Evolutionary conservation across 92 coral and sea anemone genomes (phyloP), one percentile per base, ranked within the genome.

Genomic region (Ricordea florida): DNA sequence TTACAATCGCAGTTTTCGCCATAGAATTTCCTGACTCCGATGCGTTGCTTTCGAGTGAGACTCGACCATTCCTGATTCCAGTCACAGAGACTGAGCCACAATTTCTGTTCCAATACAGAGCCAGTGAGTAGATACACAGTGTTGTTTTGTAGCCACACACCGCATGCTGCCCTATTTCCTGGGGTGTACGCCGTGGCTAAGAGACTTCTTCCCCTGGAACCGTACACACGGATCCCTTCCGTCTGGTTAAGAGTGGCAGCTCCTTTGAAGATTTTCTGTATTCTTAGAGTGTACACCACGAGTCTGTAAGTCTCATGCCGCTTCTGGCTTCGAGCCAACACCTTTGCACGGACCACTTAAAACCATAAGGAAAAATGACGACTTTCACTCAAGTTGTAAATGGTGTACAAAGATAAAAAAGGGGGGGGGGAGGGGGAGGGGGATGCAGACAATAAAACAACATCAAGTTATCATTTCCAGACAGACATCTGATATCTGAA

Each of bases 1-100:
- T 60, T 73, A 29, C 98, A 94, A 31, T 62, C 87, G 79, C 98
- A 94, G 72, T 90, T 89, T 7, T 46, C 56, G 28, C 86, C 85
- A 32, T 85, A 94, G 10, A 82, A 85, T 48, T 92, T 76, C 34
- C 69, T 88, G 11, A 94, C 42, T 6, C 90, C 96, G 14, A 48
- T 53, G 21, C 90, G 85, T 70, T 94, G 90, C 4, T 87, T 80
- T 2, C 58, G 43, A 8, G 92, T 74, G 20, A 94, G 48, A 14
- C 44, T 29, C 1, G 80, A 50, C 98, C 98, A 94, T 9, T 34
- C 70, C 44, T 52, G 62, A 33, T 77, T 59, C 98, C 98, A 94
- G 49, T 74, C 74, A 49, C 98, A 94, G 16, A 51, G 38, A 52
- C 70, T 50, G 16, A 84, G 47, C 51, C 74, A 78, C 11, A 89